Evolutionary conservation across 2,113 vertebrate genomes (phyloP).

Genomic region (Phaethornis superciliosus): DNA sequence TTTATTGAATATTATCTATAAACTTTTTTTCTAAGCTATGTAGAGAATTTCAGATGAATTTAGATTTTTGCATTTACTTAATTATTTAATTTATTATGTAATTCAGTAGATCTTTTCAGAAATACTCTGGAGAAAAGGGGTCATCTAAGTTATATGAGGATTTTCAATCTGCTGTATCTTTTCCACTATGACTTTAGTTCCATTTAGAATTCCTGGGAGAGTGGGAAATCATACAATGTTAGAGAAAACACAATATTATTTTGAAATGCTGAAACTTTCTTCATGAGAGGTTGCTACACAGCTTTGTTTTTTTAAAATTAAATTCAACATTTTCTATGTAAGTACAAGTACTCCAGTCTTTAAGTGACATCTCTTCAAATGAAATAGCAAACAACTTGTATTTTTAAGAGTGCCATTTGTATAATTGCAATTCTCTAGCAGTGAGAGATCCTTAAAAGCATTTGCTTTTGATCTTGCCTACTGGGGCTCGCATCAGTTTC

Average conservation of each 20-base stretch:
- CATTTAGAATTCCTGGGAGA: not conserved
- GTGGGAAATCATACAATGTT: not conserved
- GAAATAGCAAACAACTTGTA: not conserved
- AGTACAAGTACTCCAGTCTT: not conserved
- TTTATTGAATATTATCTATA: not conserved
- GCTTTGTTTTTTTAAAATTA: not conserved
- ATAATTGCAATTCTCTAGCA: not conserved
- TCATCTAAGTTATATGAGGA: accelerated
- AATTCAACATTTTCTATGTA: not conserved
- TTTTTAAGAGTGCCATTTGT: not conserved
- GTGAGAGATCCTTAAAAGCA: not conserved
- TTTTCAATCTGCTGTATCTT: not conserved
- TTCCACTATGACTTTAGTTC: not conserved
- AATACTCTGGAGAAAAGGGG: not conserved
- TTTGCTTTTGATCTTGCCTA: not conserved
- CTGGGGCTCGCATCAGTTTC: not conserved
- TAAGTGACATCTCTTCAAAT: not conserved
- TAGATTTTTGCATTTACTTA: not conserved
- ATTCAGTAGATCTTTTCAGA: not conserved
- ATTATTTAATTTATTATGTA: not conserved
- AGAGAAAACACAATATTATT: not conserved
- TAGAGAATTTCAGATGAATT: not conserved
- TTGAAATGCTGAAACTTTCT: not conserved
- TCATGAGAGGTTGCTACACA: accelerated
- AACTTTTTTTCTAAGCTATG: not conserved